Conservation (phyloP, 37 sponge, comb jelly and placozoan genomes). For the Oscarella lobularis region DNA sequence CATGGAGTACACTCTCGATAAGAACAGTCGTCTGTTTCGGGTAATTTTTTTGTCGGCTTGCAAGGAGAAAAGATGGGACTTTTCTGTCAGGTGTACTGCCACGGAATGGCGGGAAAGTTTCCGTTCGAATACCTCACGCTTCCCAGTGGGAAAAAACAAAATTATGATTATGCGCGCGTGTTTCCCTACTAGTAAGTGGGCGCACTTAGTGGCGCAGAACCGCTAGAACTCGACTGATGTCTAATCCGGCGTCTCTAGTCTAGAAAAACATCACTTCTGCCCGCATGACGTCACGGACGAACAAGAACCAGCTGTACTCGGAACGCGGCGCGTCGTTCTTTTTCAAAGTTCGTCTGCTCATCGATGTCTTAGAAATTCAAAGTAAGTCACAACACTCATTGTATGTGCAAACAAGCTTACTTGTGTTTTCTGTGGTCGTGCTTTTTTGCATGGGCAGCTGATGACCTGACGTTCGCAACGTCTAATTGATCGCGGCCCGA, state of each 20-base stretch:
- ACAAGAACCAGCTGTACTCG: too few relatives aligned
- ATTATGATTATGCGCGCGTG: background rate
- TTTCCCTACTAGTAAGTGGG: background rate
- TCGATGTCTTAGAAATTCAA: background rate
- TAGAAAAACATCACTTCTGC: too few relatives aligned
- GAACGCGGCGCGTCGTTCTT: background rate
- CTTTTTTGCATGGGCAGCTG: background rate
- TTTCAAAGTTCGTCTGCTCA: background rate
- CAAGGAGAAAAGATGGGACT: too few relatives aligned
- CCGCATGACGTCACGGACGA: too few relatives aligned
- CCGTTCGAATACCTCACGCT: background rate
- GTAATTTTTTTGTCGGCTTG: background rate
- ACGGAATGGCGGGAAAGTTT: background rate
- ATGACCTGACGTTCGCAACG: background rate
- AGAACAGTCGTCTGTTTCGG: background rate
- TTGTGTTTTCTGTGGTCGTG: too few relatives aligned
- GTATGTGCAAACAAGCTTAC: too few relatives aligned
- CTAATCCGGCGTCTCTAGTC: too few relatives aligned
- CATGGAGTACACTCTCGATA: background rate
- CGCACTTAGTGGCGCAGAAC: background rate
- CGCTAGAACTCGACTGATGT: too few relatives aligned
- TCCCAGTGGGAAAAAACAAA: background rate
- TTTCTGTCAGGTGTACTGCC: background rate
- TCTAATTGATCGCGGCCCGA: background rate
- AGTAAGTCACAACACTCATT: too few relatives aligned